phyloP scores from a whole-genome alignment of 2,888 invertebrate genomes.

The Drosophila cracens region DNA sequence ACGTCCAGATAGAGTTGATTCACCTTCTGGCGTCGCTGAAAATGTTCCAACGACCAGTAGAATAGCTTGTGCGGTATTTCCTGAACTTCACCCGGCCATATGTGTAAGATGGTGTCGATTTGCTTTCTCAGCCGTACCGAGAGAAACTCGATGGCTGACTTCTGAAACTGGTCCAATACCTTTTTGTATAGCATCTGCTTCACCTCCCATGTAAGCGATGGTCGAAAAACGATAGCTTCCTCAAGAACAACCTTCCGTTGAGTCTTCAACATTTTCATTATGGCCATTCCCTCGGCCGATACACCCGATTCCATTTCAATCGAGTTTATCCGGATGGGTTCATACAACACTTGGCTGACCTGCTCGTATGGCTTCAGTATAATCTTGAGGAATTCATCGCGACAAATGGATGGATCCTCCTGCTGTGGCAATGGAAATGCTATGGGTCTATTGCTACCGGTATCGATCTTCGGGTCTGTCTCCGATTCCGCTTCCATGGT shows the following conservation, averaged over 20 bases:
- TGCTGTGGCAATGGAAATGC: slow-evolving; percentile 45
- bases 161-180: slow-evolving; percentile 28
- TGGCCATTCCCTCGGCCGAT: slow-evolving; percentile 33
- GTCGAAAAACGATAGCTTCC: neutral
- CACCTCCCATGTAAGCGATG: slow-evolving; percentile 8
- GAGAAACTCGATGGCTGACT: slow-evolving; percentile 51
- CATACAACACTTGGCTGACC: rapidly evolving
- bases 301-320: rapidly evolving
- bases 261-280: slow-evolving; percentile 5
- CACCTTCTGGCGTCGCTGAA: slow-evolving; percentile 23
- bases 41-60: slow-evolving; percentile 53
- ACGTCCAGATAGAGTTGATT: slow-evolving; percentile 58
- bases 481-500: neutral
- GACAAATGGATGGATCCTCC: slow-evolving; percentile 26
- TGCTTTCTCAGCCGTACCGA: slow-evolving; percentile 34
- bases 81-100: slow-evolving; percentile 45
- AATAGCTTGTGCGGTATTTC: slow-evolving; percentile 49
- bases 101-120: slow-evolving; percentile 22
- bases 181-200: neutral
- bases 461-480: neutral
- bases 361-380: slow-evolving; percentile 2
- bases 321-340: rapidly evolving
- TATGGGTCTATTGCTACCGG: neutral
- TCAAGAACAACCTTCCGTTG: neutral
- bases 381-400: slow-evolving; percentile 39